These are phyloP conservation scores for Theonella swinhoei DNA, from an alignment of 37 sponge, comb jelly and placozoan species.

Conservation along the genomic window DNA sequence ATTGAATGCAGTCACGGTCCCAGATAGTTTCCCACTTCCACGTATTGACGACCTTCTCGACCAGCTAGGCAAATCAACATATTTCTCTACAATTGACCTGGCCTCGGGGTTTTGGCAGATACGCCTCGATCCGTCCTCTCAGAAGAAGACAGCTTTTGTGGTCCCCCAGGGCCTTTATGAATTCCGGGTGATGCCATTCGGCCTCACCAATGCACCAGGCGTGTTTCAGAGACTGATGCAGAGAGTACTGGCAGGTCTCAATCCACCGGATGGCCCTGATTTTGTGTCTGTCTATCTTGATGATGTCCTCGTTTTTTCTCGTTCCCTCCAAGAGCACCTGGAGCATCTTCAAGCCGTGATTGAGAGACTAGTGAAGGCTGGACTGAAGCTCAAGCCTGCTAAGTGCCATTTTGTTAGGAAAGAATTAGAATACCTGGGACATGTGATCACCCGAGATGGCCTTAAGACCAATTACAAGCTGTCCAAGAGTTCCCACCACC, in stretches of 20 bases:
- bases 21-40: conserved; percentile 39
- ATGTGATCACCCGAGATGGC: conserved; percentile 20
- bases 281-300: conserved; percentile 43
- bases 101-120: conserved; percentile 52
- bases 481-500: conserved; percentile 38
- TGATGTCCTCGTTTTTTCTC: conserved; percentile 36
- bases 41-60: conserved; percentile 47
- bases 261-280: background rate
- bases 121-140: conserved; percentile 4
- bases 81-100: conserved; percentile 51
- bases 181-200: conserved; percentile 66
- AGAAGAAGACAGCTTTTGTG: conserved; percentile 54
- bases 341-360: conserved; percentile 29
- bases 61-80: conserved; percentile 27
- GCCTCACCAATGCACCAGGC: conserved; percentile 42
- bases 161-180: conserved; percentile 53
- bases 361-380: conserved; percentile 12
- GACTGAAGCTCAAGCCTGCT: conserved; percentile 30
- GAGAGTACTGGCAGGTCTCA: conserved; percentile 30
- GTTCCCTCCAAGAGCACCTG: conserved; percentile 20
- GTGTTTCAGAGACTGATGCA: conserved; percentile 55
- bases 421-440: conserved; percentile 23
- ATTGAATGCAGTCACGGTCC: conserved; percentile 21
- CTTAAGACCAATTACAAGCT: background rate
- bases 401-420: conserved; percentile 28